Conservation (phyloP, 2,113 vertebrate species). For the Pogonocichla stellata region DNA sequence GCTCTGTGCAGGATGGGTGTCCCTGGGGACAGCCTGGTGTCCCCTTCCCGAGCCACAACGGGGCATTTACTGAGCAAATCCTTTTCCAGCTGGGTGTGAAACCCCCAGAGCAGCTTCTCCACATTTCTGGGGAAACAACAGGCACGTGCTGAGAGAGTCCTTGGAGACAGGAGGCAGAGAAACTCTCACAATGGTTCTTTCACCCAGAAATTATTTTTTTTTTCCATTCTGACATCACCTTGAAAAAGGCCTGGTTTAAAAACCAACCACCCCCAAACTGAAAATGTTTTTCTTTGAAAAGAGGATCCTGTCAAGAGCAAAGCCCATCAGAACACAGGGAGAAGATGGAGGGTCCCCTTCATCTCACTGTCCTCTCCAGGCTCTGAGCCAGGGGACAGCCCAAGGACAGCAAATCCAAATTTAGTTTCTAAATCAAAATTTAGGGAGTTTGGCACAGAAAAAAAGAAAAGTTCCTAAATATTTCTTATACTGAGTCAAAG, state of each 20-base stretch:
- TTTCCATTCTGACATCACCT: neutral
- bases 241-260: neutral
- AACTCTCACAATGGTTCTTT: neutral
- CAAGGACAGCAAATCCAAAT: neutral
- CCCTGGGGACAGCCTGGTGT: neutral
- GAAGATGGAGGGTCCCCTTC: neutral
- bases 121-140: neutral
- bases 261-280: accelerated
- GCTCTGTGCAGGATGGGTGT: neutral
- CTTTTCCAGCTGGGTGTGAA: neutral
- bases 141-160: accelerated
- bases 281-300: neutral
- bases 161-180: neutral
- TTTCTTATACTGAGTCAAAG: neutral
- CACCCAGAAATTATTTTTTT: neutral
- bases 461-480: neutral
- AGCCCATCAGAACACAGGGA: accelerated
- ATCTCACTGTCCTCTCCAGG: neutral
- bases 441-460: neutral
- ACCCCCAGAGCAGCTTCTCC: neutral
- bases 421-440: neutral
- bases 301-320: neutral
- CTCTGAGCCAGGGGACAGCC: neutral
- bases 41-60: neutral
- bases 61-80: neutral